A percentile compares a stretch with the other conserved stretches of the same genome.
Conservation (phyloP, 2,888 invertebrate species). For the Anodontia alba region DNA sequence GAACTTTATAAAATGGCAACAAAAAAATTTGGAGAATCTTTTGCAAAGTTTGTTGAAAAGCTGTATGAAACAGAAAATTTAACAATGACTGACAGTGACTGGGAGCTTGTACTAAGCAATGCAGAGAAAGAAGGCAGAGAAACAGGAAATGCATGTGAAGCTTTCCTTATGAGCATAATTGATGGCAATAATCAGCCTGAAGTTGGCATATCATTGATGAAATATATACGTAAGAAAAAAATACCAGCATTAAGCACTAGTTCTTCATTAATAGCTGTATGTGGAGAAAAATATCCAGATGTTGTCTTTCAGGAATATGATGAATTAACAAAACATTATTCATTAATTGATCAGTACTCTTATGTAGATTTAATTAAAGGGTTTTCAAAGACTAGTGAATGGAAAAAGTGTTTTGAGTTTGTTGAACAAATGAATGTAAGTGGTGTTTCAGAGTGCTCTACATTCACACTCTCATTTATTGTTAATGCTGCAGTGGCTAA, state of each 20-base stretch:
- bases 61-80: neutral
- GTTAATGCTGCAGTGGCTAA: neutral
- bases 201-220: neutral
- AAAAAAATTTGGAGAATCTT: too few relatives aligned
- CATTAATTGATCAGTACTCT: neutral
- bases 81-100: neutral
- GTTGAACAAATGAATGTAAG: neutral
- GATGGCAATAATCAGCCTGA: neutral
- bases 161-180: neutral
- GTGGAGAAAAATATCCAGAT: neutral
- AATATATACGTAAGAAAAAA: neutral
- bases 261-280: neutral
- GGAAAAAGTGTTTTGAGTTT: constrained; percentile 1
- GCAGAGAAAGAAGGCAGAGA: neutral
- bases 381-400: neutral
- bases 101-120: neutral
- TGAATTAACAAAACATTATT: neutral
- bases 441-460: too few relatives aligned
- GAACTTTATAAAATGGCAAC: too few relatives aligned
- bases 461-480: neutral
- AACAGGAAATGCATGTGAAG: neutral
- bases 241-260: neutral
- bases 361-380: neutral
- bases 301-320: neutral
- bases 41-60: too few relatives aligned